Percentiles rank a stretch among this genome's conserved stretches.
Conservation (phyloP, 2,797 vertebrate genomes). For the Adelosebastes latens region DNA sequence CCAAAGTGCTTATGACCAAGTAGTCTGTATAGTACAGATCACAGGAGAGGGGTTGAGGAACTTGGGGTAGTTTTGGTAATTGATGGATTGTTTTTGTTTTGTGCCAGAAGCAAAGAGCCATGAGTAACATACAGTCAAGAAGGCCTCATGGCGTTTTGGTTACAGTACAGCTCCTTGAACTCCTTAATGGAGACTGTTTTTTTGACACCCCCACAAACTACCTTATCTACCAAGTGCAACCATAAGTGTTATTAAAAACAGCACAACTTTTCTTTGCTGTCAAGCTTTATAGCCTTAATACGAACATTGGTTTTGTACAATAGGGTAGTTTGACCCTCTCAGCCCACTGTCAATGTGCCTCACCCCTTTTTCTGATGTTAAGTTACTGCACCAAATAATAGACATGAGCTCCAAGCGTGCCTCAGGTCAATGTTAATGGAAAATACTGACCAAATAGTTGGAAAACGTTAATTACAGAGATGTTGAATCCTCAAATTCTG, state of each 20-base stretch:
- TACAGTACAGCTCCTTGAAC: neutral
- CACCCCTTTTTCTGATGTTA: conserved; percentile 1
- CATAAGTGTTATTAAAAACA: neutral
- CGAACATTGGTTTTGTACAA: neutral
- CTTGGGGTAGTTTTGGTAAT: neutral
- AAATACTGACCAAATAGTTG: conserved; percentile 20
- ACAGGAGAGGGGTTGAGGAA: neutral
- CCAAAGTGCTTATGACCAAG: conserved; percentile 49
- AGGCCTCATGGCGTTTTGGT: neutral
- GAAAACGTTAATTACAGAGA: neutral
- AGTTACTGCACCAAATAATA: neutral
- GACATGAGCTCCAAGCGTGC: neutral
- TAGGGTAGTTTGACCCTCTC: neutral
- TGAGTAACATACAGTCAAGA: neutral
- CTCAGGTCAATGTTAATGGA: neutral
- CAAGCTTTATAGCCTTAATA: conserved; percentile 10
- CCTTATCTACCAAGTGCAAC: conserved; percentile 3
- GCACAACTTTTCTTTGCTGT: neutral
- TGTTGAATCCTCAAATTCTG: neutral
- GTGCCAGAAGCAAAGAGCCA: conserved; percentile 5
- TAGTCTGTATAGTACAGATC: neutral
- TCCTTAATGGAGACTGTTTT: neutral
- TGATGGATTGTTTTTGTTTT: neutral
- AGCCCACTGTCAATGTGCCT: conserved; percentile 8
- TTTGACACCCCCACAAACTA: neutral